These are phyloP conservation scores for Caenorhabditis remanei DNA, from an alignment of 1,140 invertebrate genomes.

Conservation along the genomic window DNA sequence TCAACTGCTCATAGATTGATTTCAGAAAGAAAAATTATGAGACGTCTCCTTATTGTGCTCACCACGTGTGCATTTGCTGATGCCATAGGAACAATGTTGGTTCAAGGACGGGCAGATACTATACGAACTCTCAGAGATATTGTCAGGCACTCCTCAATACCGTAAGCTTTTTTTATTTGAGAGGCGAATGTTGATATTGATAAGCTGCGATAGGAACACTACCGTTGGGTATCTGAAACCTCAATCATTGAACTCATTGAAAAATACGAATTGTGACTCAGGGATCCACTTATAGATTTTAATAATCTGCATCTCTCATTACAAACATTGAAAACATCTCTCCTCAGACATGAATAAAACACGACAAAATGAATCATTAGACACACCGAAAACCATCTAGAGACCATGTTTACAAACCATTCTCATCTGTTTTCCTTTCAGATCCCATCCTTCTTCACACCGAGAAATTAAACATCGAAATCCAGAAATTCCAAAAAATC, in stretches of 20 bases:
- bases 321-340: no score
- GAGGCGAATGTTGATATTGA: no score
- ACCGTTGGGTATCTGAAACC: no score
- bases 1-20: background rate
- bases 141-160: constrained; percentile 4
- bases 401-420: constrained; percentile 9
- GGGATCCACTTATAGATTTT: no score
- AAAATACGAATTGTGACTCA: no score
- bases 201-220: no score
- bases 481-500: background rate
- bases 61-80: constrained; percentile 50
- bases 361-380: background rate
- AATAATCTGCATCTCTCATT: no score
- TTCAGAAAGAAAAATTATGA: constrained; percentile 20
- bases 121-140: constrained; percentile 53
- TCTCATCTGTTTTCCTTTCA: constrained; percentile 13
- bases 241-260: no score
- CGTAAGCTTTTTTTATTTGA: constrained; percentile 20
- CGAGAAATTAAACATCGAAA: background rate
- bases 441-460: background rate
- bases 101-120: constrained; percentile 56
- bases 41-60: constrained; percentile 38
- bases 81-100: constrained; percentile 59
- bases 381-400: constrained; percentile 3
- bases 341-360: no score